Base-by-base conservation (phyloP, 2,113 vertebrate species). In the Herpetotheres cachinnans region DNA sequence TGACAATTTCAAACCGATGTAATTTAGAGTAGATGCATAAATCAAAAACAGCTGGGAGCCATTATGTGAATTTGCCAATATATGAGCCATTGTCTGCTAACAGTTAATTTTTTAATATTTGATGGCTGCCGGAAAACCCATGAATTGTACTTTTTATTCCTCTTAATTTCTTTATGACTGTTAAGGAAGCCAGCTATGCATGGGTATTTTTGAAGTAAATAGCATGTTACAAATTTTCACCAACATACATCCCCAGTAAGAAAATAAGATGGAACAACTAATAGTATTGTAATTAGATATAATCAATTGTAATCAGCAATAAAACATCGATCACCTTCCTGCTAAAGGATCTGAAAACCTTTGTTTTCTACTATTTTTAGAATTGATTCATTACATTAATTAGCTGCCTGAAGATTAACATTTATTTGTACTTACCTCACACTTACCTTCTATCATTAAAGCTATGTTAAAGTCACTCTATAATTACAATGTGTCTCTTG, bases 351-450 rank as follows among this genome's bases (percentile, higher is more conserved):
- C 49, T 80, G 54, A 86, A 97, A 97, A 88, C 40, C 14, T 95
- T 94, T 90, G 71, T 94, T 95, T 97, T 70, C 85, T 78, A 76
- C 73, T 95, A 91, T 95, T 95, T 98, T 98, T 96, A 97, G 93
- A 98, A 94, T 74, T 92, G 82, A 97, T 97, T 96, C 74, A 88
- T 91, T 90, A 95, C 89, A 78, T 96, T 97, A 97, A 97, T 98
- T 93, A 97, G 95, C 66, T 94, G 90, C 49, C 72, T 90, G 80
- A 80, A 95, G 94, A 97, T 96, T 93, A 98, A 95, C 90, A 85
- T 96, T 95, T 96, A 96, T 93, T 97, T 97, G 90, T 81, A 82
- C 86, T 97, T 96, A 96, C 82, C 95, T 97, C 74, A 90, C 58
- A 40, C 71, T 84, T 90, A 74, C 89, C 58, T 94, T 95, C 90